Percentiles rank a stretch among this genome's conserved stretches.
Conservation (phyloP, 92 coral and sea anemone genomes). For the Scolanthus callimorphus region DNA sequence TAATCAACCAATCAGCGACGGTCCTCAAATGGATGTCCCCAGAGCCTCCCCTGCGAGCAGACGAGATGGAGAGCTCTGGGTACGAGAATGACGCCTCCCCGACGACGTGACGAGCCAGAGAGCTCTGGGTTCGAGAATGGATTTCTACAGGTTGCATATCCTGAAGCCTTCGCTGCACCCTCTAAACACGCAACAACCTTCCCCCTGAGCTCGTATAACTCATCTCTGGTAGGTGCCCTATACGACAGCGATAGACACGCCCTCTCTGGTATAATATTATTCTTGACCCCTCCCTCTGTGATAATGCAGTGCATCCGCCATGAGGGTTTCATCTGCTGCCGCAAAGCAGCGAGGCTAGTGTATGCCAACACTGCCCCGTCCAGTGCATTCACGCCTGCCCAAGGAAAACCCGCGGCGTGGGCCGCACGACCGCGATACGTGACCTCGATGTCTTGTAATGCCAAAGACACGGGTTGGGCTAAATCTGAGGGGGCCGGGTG, state of each 20-base stretch:
- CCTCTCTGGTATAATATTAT: slow-evolving; percentile 56
- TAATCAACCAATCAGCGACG: too few species aligned
- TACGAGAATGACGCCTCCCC: too few species aligned
- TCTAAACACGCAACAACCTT: slow-evolving; percentile 48
- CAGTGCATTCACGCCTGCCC: slow-evolving; percentile 66
- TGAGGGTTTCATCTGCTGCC: slow-evolving; percentile 81
- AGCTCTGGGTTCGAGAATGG: too few species aligned
- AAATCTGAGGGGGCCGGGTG: slow-evolving; percentile 72
- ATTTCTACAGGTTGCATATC: background rate
- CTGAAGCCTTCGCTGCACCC: slow-evolving; percentile 64
- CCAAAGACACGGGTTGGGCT: slow-evolving; percentile 50
- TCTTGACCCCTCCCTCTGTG: slow-evolving; percentile 61
- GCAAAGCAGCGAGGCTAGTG: slow-evolving; percentile 50
- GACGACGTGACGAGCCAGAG: too few species aligned
- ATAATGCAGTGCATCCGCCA: slow-evolving; percentile 76
- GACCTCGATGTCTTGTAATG: slow-evolving; percentile 29
- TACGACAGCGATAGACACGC: slow-evolving; percentile 43
- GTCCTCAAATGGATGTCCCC: too few species aligned
- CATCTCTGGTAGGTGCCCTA: slow-evolving; percentile 40
- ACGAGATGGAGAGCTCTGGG: too few species aligned
- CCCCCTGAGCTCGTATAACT: slow-evolving; percentile 28
- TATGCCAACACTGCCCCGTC: slow-evolving; percentile 82
- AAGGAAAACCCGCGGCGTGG: slow-evolving; percentile 59
- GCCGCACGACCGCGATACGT: slow-evolving; percentile 48
- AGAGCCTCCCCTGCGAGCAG: too few species aligned